A percentile compares a stretch with the other conserved stretches of the same genome.
Conservation (phyloP, 2,113 vertebrate genomes). For the Callopanchax toddi region DNA sequence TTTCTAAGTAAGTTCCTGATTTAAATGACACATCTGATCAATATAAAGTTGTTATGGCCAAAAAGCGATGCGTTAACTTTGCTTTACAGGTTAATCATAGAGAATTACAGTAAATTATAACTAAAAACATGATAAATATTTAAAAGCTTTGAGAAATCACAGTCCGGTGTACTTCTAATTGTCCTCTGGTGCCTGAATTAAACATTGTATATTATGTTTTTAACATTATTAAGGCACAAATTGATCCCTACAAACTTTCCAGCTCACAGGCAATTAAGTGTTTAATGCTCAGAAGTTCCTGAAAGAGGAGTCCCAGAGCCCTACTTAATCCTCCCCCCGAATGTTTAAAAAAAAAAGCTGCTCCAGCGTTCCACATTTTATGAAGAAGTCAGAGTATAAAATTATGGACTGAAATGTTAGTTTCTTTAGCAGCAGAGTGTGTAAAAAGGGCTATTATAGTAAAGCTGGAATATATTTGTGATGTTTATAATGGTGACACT, state of each 20-base stretch:
- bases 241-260: neutral
- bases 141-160: no score
- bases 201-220: neutral
- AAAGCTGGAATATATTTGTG: constrained; percentile 5
- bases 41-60: no score
- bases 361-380: neutral
- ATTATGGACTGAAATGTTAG: constrained; percentile 13
- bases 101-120: no score
- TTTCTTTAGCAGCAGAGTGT: constrained; percentile 4
- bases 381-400: constrained; percentile 16
- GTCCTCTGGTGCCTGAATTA: neutral
- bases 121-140: no score
- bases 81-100: no score
- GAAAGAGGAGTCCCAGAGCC: neutral
- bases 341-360: neutral
- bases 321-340: neutral
- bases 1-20: no score
- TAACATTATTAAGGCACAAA: neutral
- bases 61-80: no score
- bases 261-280: neutral
- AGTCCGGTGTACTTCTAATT: neutral
- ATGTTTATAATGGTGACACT: constrained; percentile 5
- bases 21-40: no score
- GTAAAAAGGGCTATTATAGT: neutral
- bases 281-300: neutral